Evolutionary conservation across 1,140 invertebrate species (phyloP), one percentile per base, ranked within the genome.

Genomic region (Zaprionus kolodkinae): DNA sequence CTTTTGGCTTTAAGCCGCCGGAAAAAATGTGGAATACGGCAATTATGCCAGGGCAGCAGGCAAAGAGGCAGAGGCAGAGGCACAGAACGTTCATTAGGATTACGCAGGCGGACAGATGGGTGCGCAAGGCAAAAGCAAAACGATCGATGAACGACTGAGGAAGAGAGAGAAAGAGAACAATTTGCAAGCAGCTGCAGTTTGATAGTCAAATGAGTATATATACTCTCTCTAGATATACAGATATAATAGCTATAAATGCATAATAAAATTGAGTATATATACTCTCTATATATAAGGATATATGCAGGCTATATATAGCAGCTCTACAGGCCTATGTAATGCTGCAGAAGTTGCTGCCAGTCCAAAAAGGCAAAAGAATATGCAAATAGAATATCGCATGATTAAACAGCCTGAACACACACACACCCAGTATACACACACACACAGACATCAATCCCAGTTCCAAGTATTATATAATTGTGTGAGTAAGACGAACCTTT

Each of bases 11-110:
- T 43, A 40, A 67, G 64, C 45, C 56, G 13, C 11, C 9, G 38
- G 27, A 61, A 72, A 75, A 74, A 69, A 59, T 74, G 66, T 69
- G 72, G 48, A 67, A 60, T 72, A 63, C 55, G 67, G 72, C 72
- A 74, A 74, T 74, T 70, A 74, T 70, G 72, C 56, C 36, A n/a
- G 21, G 21, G 21, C 21, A 21, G 21, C 21, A 1, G 21, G 21
- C 21, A 1, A 2, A 15, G 38, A 17, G 57, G 40, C 40, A 45
- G 38, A n/a, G 38, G 38, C 13, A 72, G 40, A 43, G 48, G 55
- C 36, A 66, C 62, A 66, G 52, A 40, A 61, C 56, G 71, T 74
- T 74, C 72, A 69, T 74, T 74, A 61, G 65, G 66, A 70, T 74
- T 74, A 74, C 52, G 61, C 59, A 61, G 38, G 40, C 57, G 7